A percentile compares a stretch with the other conserved stretches of the same genome.
These are phyloP conservation scores for Morpho helenor DNA, from an alignment of 2,888 invertebrate genomes.

Conservation along the genomic window DNA sequence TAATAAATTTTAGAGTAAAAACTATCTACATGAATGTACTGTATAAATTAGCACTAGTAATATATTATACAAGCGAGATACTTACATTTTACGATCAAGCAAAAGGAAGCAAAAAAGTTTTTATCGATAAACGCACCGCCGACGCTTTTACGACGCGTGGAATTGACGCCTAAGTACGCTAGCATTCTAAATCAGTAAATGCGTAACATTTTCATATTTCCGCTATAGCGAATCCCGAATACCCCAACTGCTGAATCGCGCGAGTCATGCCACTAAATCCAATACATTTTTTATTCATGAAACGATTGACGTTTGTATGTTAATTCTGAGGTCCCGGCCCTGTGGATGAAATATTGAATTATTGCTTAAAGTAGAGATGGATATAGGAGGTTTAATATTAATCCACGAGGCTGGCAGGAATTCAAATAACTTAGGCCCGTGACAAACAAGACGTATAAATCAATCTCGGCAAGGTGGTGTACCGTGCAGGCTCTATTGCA, in stretches of 20 bases:
- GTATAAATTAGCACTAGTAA: neutral
- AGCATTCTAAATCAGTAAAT: slow-evolving; percentile 30
- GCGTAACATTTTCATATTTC: slow-evolving; percentile 56
- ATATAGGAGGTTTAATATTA: slow-evolving; percentile 76
- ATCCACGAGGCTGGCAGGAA: slow-evolving; percentile 75
- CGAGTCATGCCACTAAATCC: slow-evolving; percentile 75
- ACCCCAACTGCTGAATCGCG: slow-evolving; percentile 40
- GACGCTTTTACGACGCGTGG: slow-evolving; percentile 9
- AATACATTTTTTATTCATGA: slow-evolving; percentile 80
- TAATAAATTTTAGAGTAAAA: too few species aligned
- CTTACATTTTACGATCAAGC: neutral
- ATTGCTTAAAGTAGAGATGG: slow-evolving; percentile 70
- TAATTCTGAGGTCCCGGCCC: slow-evolving; percentile 73
- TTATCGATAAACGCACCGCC: slow-evolving; percentile 1
- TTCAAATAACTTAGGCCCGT: slow-evolving; percentile 77
- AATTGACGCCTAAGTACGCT: slow-evolving; percentile 2
- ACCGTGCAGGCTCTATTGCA: slow-evolving; percentile 72
- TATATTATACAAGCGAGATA: neutral
- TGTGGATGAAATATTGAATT: slow-evolving; percentile 78
- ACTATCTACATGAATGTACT: neutral
- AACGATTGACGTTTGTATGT: slow-evolving; percentile 80
- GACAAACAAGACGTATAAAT: slow-evolving; percentile 80
- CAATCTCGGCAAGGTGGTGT: slow-evolving; percentile 76
- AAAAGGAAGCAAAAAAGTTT: neutral
- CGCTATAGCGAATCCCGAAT: slow-evolving; percentile 50